A percentile compares a stretch with the other conserved stretches of the same genome.
phyloP scores from a whole-genome alignment of 2,888 invertebrate genomes.

The Caenorhabditis macrosperma region DNA sequence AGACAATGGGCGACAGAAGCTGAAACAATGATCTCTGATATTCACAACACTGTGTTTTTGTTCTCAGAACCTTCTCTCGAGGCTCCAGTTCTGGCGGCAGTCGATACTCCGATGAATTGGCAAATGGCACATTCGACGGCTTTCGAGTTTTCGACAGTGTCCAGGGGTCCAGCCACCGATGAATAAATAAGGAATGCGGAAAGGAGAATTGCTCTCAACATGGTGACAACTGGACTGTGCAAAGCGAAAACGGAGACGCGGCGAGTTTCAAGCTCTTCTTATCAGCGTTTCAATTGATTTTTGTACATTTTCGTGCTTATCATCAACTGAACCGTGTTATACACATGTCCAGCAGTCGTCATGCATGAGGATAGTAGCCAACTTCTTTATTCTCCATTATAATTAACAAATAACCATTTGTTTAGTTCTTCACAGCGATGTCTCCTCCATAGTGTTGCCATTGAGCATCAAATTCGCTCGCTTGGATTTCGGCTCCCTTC shows the following conservation, averaged over 20 bases:
- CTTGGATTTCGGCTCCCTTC: constrained; percentile 92
- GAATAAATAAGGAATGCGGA: not conserved
- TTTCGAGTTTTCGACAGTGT: not conserved
- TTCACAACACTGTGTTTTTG: not conserved
- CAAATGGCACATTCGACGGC: constrained; percentile 30
- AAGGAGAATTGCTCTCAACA: not conserved
- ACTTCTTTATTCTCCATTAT: not conserved
- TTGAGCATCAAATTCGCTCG: constrained; percentile 94
- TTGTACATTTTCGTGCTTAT: not conserved
- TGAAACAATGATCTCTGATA: not conserved
- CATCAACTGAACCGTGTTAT: not conserved
- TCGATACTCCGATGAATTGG: constrained; percentile 31
- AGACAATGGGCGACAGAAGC: constrained; percentile 10
- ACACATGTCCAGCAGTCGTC: not conserved
- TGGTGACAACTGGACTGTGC: not conserved
- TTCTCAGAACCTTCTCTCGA: not conserved
- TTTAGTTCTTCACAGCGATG: not conserved
- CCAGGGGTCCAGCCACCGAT: not conserved
- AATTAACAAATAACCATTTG: not conserved
- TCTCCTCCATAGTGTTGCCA: constrained; percentile 88
- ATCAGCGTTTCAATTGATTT: constrained; percentile 6
- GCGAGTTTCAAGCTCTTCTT: too few relatives aligned
- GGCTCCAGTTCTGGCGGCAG: not conserved
- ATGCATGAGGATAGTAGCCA: not conserved
- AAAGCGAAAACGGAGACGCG: not conserved